These are phyloP conservation scores for Cyphomyrmex costatus DNA, from an alignment of 1,140 invertebrate genomes.

Conservation along the genomic window DNA sequence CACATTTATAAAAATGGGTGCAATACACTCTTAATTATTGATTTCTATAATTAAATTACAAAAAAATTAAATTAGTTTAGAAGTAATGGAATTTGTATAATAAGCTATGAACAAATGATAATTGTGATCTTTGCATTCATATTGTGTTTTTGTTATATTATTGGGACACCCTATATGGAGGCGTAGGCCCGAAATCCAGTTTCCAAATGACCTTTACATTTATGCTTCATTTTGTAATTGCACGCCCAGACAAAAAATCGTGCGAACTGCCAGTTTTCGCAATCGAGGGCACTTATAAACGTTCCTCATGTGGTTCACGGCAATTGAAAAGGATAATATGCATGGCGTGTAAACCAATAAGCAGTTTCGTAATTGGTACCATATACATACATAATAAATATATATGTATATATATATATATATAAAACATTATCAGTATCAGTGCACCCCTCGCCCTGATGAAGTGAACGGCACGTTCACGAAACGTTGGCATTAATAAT, in stretches of 20 bases:
- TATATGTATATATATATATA: too few relatives aligned
- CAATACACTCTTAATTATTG: too few relatives aligned
- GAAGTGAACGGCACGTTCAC: too few relatives aligned
- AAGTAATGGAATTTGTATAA: background rate
- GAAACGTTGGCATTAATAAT: too few relatives aligned
- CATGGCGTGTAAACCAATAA: background rate
- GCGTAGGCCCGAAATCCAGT: conserved; percentile 58
- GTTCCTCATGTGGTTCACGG: background rate
- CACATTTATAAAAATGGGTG: too few relatives aligned
- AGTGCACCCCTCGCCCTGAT: too few relatives aligned
- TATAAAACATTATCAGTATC: too few relatives aligned
- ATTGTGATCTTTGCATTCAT: background rate
- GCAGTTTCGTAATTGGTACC: background rate
- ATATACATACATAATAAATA: background rate
- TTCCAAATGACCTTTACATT: conserved; percentile 60
- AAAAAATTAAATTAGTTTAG: background rate
- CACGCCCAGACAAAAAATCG: conserved; percentile 15
- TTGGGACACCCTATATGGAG: conserved; percentile 35
- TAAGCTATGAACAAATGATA: background rate
- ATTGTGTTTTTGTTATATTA: background rate
- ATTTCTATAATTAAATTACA: background rate
- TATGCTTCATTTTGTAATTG: conserved; percentile 36
- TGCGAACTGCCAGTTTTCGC: conserved; percentile 28
- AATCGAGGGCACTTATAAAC: conserved; percentile 26
- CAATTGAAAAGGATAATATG: conserved; percentile 21